Evolutionary conservation across 2,888 invertebrate species (phyloP), one percentile per base, ranked within the genome.

Genomic region (Spodoptera littoralis): DNA sequence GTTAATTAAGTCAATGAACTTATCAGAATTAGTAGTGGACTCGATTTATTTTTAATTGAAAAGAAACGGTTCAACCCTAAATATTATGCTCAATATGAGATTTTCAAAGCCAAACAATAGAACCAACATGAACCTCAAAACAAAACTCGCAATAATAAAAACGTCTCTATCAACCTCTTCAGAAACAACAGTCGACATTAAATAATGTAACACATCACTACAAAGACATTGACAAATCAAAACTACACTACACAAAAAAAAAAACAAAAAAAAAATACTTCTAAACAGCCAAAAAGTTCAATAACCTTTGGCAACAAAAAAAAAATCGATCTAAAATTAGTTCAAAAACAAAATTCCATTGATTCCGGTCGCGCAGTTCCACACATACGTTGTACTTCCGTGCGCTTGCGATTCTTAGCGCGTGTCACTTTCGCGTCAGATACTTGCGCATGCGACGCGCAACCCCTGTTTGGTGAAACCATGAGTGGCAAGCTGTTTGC

Each of bases 401-500:
- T 68, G 65, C 79, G 74, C 72, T 90, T 83, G 71, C 57, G 70
- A 91, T 90, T 82, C 91, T 41, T 52, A 49, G 61, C 89, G 81
- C 87, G 84, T 75, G 70, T 77, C 80, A 88, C 92, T 92, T 92
- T 92, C 92, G 84, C 88, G 84, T 36, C 72, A 59, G 60, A 50
- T 78, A 70, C 75, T 70, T 87, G 84, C 77, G 84, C 83, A 91
- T 92, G 90, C 92, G 81, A 72, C 84, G 86, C 83, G 86, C 85
- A 86, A 84, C 85, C 84, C 83, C 86, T 87, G 85, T 85, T 82
- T 83, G 84, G 92, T 90, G 92, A 92, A 92, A 92, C 87, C 61
- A 44, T 70, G 82, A 82, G 83, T 80, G 80, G 67, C 36, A 8
- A 9, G 36, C 9, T 82, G 81, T 88, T 89, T 88, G 87, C 87